Percentiles rank a stretch among this genome's conserved stretches.
Evolutionary conservation across 2,113 vertebrate species (phyloP).

Genomic region (Amia ocellicauda): DNA sequence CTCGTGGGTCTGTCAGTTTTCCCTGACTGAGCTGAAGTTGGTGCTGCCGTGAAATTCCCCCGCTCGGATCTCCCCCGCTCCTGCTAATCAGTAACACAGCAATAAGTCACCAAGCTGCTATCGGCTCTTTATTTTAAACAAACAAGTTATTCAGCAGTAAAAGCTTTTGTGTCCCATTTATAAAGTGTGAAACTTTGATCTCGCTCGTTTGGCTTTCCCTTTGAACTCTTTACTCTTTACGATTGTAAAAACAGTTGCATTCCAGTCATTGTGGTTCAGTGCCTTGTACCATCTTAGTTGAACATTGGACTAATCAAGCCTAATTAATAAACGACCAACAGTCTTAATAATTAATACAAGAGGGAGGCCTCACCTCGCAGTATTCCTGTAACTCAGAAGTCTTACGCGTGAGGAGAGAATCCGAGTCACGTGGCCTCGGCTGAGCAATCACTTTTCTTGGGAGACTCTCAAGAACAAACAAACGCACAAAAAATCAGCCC

Average conservation of each 20-base stretch:
- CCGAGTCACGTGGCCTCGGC: neutral
- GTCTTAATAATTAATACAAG: constrained; percentile 1
- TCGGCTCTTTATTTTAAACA: neutral
- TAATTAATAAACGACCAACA: neutral
- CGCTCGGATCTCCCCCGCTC: neutral
- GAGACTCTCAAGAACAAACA: too few relatives aligned
- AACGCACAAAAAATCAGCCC: too few relatives aligned
- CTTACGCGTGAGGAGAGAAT: neutral
- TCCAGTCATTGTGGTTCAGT: neutral
- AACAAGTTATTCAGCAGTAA: neutral
- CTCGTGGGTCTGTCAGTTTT: constrained; percentile 3
- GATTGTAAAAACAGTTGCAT: neutral
- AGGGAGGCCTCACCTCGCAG: neutral
- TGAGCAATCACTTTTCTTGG: too few relatives aligned
- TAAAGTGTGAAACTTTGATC: constrained; percentile 17
- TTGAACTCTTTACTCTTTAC: neutral
- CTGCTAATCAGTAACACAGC: constrained; percentile 15
- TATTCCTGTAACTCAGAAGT: constrained; percentile 5
- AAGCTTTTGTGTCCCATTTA: neutral
- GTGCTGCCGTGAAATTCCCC: neutral
- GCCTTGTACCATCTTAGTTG: constrained; percentile 10
- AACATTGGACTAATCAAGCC: neutral
- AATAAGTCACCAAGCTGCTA: neutral
- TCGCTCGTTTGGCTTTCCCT: neutral
- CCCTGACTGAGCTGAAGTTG: neutral